Conservation (phyloP, 2,797 vertebrate genomes). For the Tolypeutes matacus region DNA sequence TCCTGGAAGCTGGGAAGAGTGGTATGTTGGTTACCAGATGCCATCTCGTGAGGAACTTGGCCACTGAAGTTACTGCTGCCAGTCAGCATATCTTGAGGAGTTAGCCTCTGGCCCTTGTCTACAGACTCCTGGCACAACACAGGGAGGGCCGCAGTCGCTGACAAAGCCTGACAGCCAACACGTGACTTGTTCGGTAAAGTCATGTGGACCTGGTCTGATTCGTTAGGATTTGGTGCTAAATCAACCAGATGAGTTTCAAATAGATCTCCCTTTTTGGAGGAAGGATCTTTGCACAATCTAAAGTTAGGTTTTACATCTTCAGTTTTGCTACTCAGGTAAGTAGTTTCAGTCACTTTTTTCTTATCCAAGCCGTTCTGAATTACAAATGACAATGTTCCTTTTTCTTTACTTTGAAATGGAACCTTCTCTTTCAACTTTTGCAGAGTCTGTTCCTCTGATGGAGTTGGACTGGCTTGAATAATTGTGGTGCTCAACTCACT, state of each 20-base stretch:
- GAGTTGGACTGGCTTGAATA: slow-evolving; percentile 93
- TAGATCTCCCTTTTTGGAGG: slow-evolving; percentile 49
- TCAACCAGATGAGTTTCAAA: not conserved
- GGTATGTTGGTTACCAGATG: slow-evolving; percentile 76
- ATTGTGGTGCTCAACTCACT: slow-evolving; percentile 95
- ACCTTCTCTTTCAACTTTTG: slow-evolving; percentile 69
- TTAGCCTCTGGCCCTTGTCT: slow-evolving; percentile 59
- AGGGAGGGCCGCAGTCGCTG: not conserved
- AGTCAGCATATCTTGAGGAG: slow-evolving; percentile 54
- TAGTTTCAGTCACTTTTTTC: slow-evolving; percentile 69
- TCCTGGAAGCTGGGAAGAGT: slow-evolving; percentile 86
- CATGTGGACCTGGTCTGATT: slow-evolving; percentile 61
- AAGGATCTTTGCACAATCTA: slow-evolving; percentile 60
- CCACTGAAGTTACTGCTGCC: slow-evolving; percentile 57
- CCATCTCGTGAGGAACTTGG: slow-evolving; percentile 82
- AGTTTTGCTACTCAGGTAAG: slow-evolving; percentile 49
- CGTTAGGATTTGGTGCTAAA: slow-evolving; percentile 39
- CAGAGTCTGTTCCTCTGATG: slow-evolving; percentile 86
- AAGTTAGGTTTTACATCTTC: slow-evolving; percentile 49
- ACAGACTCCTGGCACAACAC: slow-evolving; percentile 41
- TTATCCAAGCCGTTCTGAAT: slow-evolving; percentile 23
- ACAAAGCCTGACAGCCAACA: not conserved
- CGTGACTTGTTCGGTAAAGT: slow-evolving; percentile 60
- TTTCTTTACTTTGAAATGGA: slow-evolving; percentile 65
- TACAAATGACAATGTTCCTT: not conserved